Conservation (phyloP, 1,140 invertebrate species). For the Bombus confusus region DNA sequence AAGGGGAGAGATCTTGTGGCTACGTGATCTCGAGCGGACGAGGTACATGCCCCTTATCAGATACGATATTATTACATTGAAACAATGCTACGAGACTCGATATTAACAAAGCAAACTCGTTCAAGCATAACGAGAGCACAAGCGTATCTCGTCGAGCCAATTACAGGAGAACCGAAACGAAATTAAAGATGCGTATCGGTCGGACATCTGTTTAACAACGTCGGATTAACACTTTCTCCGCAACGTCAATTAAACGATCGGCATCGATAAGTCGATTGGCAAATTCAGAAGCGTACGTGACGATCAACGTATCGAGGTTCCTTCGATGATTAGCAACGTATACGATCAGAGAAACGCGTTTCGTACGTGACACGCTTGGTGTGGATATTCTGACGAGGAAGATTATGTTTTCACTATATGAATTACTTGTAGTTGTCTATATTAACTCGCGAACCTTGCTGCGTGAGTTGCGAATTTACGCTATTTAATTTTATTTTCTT, state of each 20-base stretch:
- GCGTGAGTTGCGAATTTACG: not conserved
- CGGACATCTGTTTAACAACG: constrained; percentile 73
- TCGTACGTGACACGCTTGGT: not conserved
- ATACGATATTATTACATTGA: constrained; percentile 27
- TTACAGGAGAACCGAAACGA: constrained; percentile 70
- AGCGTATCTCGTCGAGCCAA: constrained; percentile 73
- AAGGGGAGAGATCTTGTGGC: not conserved
- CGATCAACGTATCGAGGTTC: not conserved
- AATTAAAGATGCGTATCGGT: constrained; percentile 79
- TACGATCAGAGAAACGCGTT: too few species aligned
- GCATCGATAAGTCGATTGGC: constrained; percentile 64
- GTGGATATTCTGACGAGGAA: not conserved
- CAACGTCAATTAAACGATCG: constrained; percentile 77
- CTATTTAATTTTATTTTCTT: not conserved
- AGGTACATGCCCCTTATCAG: constrained; percentile 11
- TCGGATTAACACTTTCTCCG: constrained; percentile 77
- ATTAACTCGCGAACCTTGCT: too few species aligned
- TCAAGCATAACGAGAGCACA: constrained; percentile 42
- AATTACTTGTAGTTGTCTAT: not conserved
- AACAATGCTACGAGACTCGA: constrained; percentile 44
- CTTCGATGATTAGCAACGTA: constrained; percentile 16
- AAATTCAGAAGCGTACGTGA: not conserved
- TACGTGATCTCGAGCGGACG: not conserved
- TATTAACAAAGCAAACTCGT: constrained; percentile 65
- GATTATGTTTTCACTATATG: not conserved